phyloP scores from a whole-genome alignment of 2,113 vertebrate species.

The Entosphenus tridentatus region DNA sequence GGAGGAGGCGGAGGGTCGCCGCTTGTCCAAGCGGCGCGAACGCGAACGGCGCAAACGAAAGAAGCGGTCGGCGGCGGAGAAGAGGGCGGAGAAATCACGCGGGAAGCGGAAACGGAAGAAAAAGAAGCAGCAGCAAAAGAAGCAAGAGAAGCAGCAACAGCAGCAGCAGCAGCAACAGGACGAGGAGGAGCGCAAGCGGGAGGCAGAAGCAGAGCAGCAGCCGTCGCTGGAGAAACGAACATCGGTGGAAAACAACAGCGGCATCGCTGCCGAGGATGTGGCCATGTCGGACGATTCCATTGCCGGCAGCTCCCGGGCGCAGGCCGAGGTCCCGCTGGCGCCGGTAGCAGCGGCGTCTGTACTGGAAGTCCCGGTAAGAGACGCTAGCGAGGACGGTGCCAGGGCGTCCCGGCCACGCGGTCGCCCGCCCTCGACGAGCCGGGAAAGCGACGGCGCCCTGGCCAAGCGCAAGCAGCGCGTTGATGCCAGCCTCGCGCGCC shows the following conservation, averaged over 20 bases:
- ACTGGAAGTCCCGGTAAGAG: constrained; percentile 15
- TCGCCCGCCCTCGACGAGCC: constrained; percentile 26
- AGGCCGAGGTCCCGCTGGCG: too few species aligned
- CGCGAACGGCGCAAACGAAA: constrained; percentile 18
- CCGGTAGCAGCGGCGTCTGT: constrained; percentile 8
- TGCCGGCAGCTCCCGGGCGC: too few species aligned
- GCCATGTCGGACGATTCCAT: too few species aligned
- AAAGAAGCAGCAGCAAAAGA: constrained; percentile 59
- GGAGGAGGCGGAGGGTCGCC: constrained; percentile 44
- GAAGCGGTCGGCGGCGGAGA: constrained; percentile 15
- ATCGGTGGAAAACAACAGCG: too few species aligned
- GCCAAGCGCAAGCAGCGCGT: constrained; percentile 84
- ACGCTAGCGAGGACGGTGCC: constrained; percentile 14
- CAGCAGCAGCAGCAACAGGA: too few species aligned
- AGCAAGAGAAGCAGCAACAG: constrained; percentile 21
- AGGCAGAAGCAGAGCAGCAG: too few species aligned
- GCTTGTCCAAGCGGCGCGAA: constrained; percentile 34
- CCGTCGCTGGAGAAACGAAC: too few species aligned
- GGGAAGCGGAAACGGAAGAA: constrained; percentile 22
- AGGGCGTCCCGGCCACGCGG: constrained; percentile 15
- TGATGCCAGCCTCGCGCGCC: constrained; percentile 76
- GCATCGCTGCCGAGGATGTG: too few species aligned
- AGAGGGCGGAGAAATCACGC: constrained; percentile 17
- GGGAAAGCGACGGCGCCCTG: constrained; percentile 35
- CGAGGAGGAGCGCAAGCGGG: too few species aligned